Percentiles rank a stretch among this genome's conserved stretches.
These are phyloP conservation scores for Colostygia pectinataria DNA, from an alignment of 2,888 invertebrate species.

Conservation along the genomic window DNA sequence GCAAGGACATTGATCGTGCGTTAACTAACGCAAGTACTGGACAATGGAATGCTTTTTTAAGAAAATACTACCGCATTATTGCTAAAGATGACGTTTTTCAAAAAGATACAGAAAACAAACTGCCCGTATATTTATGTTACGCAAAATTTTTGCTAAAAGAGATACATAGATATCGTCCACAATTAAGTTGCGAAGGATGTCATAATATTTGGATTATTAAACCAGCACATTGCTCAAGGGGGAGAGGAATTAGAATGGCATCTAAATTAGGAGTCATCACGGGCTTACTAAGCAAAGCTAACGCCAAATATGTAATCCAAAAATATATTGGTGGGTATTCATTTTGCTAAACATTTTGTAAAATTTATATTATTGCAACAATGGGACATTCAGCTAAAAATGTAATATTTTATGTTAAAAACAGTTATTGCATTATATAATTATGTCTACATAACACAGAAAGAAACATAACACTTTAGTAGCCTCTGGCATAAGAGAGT, in stretches of 20 bases:
- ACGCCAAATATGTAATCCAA: constrained; percentile 90
- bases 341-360: too few species aligned
- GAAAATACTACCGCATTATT: constrained; percentile 85
- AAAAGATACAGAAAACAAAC: constrained; percentile 55
- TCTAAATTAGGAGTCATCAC: constrained; percentile 88
- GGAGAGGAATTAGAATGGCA: constrained; percentile 91
- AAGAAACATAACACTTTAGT: too few species aligned
- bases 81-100: constrained; percentile 81
- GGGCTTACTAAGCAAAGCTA: constrained; percentile 81
- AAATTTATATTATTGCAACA: too few species aligned
- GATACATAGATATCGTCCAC: constrained; percentile 83
- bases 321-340: constrained; percentile 91
- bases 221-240: constrained; percentile 91
- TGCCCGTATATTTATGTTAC: constrained; percentile 62
- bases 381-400: too few species aligned
- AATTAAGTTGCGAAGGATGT: constrained; percentile 88
- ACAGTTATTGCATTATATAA: too few species aligned
- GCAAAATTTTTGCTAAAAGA: constrained; percentile 83
- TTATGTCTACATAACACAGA: too few species aligned
- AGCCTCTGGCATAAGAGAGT: too few species aligned
- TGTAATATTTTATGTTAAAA: too few species aligned
- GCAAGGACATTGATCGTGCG: constrained; percentile 85
- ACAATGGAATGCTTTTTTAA: constrained; percentile 87
- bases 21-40: constrained; percentile 63
- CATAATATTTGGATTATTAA: constrained; percentile 96